Conservation (phyloP, 2,113 vertebrate genomes). For the Paratilapia polleni region DNA sequence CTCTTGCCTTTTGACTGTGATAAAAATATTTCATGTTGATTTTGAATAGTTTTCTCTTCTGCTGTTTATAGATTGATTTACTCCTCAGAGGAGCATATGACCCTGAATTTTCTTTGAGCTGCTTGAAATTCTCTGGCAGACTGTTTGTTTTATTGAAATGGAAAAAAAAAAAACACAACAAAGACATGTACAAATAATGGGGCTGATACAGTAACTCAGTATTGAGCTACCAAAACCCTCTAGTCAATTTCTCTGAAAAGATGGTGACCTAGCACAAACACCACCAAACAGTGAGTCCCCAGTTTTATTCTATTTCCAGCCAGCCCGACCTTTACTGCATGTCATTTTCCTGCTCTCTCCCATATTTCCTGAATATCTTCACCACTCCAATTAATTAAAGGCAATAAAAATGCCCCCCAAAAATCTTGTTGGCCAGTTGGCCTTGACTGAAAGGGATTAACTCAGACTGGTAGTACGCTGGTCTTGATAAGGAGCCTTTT, state of each 20-base stretch:
- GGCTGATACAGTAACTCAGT: not conserved
- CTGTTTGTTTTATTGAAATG: not conserved
- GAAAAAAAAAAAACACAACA: not conserved
- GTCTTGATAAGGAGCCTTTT: not conserved
- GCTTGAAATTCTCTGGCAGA: not conserved
- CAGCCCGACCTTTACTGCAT: not conserved
- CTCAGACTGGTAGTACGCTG: not conserved
- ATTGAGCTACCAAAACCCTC: not conserved
- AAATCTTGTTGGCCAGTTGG: not conserved
- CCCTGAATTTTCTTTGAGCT: not conserved
- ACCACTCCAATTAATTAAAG: not conserved
- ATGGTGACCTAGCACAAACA: no score
- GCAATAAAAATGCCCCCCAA: not conserved
- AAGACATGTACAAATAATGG: not conserved
- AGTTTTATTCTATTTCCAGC: not conserved
- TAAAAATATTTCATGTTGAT: not conserved
- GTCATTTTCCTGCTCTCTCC: not conserved
- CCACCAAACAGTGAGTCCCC: no score
- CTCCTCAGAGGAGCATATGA: not conserved
- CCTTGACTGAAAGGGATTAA: constrained; percentile 13
- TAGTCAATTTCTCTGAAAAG: no score
- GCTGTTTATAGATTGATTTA: not conserved
- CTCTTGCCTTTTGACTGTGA: not conserved
- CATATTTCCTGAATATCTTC: not conserved
- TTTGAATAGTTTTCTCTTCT: not conserved